A percentile compares a stretch with the other conserved stretches of the same genome.
phyloP scores from a whole-genome alignment of 2,113 vertebrate genomes.

The Rhabdornis inornatus region DNA sequence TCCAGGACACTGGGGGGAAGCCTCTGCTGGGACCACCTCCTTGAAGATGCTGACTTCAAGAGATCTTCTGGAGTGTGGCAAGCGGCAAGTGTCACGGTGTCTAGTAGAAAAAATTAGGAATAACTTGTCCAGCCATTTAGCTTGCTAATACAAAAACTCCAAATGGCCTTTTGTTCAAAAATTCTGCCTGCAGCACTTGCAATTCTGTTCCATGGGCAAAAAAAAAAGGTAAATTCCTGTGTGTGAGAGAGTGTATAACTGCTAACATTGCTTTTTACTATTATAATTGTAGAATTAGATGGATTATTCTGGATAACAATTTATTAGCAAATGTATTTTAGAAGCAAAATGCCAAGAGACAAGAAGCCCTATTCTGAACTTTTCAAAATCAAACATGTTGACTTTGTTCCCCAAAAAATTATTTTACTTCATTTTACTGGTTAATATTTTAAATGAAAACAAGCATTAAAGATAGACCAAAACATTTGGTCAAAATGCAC shows the following conservation, averaged over 20 bases:
- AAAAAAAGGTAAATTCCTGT: neutral
- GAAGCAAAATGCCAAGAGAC: neutral
- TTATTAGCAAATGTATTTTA: neutral
- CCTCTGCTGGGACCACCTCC: neutral
- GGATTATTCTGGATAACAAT: neutral
- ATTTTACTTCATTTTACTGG: neutral
- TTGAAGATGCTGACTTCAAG: neutral
- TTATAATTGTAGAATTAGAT: neutral
- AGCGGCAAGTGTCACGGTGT: neutral
- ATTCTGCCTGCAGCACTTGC: neutral
- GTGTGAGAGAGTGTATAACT: neutral
- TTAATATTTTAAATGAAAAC: neutral
- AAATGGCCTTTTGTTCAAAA: neutral
- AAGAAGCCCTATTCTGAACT: neutral
- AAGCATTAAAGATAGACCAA: neutral
- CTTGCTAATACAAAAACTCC: neutral
- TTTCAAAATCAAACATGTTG: neutral
- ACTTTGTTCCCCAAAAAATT: neutral
- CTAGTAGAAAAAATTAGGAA: neutral
- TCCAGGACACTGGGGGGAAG: accelerated
- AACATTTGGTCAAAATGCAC: neutral
- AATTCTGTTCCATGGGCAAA: neutral
- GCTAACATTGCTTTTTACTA: neutral
- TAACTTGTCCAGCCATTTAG: neutral
- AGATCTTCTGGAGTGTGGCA: neutral